Evolutionary conservation across 53 echinoderm and acorn worm species (phyloP), one percentile per base, ranked within the genome.

Genomic region (Mesocentrotus franciscanus): DNA sequence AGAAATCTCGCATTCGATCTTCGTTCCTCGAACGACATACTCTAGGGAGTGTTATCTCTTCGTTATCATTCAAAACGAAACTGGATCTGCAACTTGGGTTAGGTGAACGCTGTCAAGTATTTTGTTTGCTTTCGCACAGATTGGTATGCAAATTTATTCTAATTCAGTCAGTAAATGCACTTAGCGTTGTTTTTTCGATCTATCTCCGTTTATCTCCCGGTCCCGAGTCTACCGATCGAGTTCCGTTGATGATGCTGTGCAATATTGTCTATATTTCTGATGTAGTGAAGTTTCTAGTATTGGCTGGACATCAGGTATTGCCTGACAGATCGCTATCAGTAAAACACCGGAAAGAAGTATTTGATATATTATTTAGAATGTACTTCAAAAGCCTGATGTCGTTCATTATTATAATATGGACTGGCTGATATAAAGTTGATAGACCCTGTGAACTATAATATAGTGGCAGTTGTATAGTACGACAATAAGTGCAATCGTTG

Each of bases 51-150:
- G 8, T 27, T 87, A 87, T 87, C 87, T 87, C 58, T 56, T 56
- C 87, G 58, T 57, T 58, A 57, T 58, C 87, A 87, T 87, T 87
- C 56, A 87, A 87, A 87, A 87, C 87, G 57, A 58, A 87, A 87
- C 59, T 57, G 87, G 22, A 58, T n/a, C 84, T 87, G 33, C 34
- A 13, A 24, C 22, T n/a, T 4, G 27, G 58, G 85, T 58, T 26
- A 16, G 87, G 87, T 58, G 58, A 58, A 58, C 12, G n/a, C 58
- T 27, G 57, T 87, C 87, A 58, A 87, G 87, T 87, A 87, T 24
- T 58, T n/a, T 87, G 87, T 87, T 87, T 57, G 10, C 58, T 27
- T 87, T 26, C 56, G 2, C n/a, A 56, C 4, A 26, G 58, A n/a
- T 87, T 57, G 12, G 58, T 4, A 56, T 56, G 57, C 56, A 87